Percentiles rank a stretch among this genome's conserved stretches.
These are phyloP conservation scores for Lasioglossum lativentre DNA, from an alignment of 2,888 invertebrate species.

Conservation along the genomic window DNA sequence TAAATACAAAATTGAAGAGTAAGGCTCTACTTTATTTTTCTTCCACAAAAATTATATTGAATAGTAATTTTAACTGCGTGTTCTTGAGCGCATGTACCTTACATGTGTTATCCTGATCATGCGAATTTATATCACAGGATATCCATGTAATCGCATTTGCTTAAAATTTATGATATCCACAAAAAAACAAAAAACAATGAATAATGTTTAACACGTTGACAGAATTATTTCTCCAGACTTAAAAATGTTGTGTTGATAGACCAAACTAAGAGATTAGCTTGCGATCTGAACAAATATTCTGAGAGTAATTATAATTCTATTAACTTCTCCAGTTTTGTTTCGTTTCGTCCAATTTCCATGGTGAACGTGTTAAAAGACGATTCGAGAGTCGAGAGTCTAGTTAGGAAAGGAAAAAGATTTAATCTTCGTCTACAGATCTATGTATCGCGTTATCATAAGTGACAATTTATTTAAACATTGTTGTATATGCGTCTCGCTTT, in stretches of 20 bases:
- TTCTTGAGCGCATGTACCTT: neutral
- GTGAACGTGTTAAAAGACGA: neutral
- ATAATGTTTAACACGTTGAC: neutral
- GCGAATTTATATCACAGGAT: neutral
- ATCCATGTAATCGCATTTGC: neutral
- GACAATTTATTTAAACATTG: neutral
- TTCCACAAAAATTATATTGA: neutral
- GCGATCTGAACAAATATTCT: neutral
- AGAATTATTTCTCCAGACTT: neutral
- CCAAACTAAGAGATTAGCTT: neutral
- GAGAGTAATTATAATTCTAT: neutral
- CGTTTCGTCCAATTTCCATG: neutral
- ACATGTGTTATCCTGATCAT: neutral
- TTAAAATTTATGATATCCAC: slow-evolving; percentile 15
- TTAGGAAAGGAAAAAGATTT: neutral
- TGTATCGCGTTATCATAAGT: neutral
- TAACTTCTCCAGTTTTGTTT: neutral
- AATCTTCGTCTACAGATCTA: neutral
- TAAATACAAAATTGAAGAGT: neutral
- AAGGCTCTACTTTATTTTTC: neutral
- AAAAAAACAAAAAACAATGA: neutral
- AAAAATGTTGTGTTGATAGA: neutral
- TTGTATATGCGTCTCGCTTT: slow-evolving; percentile 16
- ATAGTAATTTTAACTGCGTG: neutral
- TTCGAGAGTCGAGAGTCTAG: neutral